Evolutionary conservation across 2,888 invertebrate genomes (phyloP).

Genomic region (Zaprionus lineosus): DNA sequence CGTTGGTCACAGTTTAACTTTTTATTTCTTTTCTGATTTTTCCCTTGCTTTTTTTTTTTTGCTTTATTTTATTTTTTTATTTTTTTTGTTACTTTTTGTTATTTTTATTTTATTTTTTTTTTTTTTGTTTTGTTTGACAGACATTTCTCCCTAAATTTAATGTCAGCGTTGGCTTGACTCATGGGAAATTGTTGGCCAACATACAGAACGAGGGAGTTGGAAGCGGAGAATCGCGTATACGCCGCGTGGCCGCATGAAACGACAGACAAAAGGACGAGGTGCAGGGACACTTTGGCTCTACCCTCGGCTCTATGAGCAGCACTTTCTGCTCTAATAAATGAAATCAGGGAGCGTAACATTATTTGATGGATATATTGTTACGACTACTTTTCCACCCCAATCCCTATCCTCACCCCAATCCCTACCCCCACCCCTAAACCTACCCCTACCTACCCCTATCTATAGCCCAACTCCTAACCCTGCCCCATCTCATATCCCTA

Average conservation of each 20-base stretch:
- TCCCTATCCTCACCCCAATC: too few species aligned
- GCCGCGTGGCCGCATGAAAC: slow-evolving; percentile 43
- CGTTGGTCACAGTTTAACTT: too few species aligned
- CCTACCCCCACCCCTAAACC: background rate
- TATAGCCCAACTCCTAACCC: too few species aligned
- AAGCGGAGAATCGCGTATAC: slow-evolving; percentile 59
- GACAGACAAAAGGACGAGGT: background rate
- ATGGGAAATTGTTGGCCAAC: slow-evolving; percentile 53
- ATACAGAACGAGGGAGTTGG: slow-evolving; percentile 12
- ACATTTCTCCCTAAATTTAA: slow-evolving; percentile 68
- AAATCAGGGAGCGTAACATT: slow-evolving; percentile 81
- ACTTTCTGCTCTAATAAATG: slow-evolving; percentile 81
- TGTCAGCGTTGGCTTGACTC: slow-evolving; percentile 63
- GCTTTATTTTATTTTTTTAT: background rate
- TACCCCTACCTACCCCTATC: background rate
- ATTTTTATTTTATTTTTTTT: slow-evolving; percentile 18
- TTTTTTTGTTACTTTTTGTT: slow-evolving; percentile 8
- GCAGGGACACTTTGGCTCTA: slow-evolving; percentile 24
- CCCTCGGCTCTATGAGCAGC: slow-evolving; percentile 56
- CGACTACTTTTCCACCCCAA: slow-evolving; percentile 40
- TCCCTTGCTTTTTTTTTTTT: slow-evolving; percentile 6
- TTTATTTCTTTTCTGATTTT: too few species aligned
- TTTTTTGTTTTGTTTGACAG: slow-evolving; percentile 41
- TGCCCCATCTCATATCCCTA: too few species aligned
- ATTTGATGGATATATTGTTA: slow-evolving; percentile 79